phyloP scores from a whole-genome alignment of 2,888 invertebrate species.

The Creontiades dilutus region DNA sequence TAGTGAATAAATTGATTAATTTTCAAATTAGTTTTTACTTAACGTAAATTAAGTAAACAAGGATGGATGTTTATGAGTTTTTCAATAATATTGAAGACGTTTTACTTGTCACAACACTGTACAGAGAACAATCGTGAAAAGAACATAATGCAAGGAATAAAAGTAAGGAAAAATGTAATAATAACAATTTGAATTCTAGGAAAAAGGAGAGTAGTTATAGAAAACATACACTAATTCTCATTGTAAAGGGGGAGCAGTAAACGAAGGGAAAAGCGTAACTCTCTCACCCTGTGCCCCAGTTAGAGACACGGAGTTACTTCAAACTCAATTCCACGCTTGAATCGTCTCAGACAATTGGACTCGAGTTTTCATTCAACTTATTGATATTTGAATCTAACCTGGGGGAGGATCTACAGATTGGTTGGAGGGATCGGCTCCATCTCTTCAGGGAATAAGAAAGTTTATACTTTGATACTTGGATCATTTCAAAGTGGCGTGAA shows the following conservation, averaged over 20 bases:
- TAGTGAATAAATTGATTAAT: too few species aligned
- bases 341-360: conserved; percentile 39
- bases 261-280: background rate
- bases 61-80: too few species aligned
- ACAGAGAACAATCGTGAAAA: too few species aligned
- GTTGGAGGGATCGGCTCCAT: background rate
- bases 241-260: background rate
- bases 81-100: too few species aligned
- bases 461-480: background rate
- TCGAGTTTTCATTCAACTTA: conserved; percentile 56
- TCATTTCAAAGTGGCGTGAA: conserved; percentile 4
- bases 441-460: conserved; percentile 17
- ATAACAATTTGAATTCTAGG: too few species aligned
- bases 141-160: too few species aligned
- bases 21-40: too few species aligned
- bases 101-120: too few species aligned
- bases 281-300: conserved; percentile 9
- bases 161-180: too few species aligned
- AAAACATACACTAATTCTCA: background rate
- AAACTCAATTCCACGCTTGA: conserved; percentile 49
- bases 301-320: conserved; percentile 44
- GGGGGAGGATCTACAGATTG: background rate
- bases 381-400: conserved; percentile 46
- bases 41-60: too few species aligned
- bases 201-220: too few species aligned